These are phyloP conservation scores for Melanogrammus aeglefinus DNA, from an alignment of 2,797 vertebrate genomes.

Conservation along the genomic window DNA sequence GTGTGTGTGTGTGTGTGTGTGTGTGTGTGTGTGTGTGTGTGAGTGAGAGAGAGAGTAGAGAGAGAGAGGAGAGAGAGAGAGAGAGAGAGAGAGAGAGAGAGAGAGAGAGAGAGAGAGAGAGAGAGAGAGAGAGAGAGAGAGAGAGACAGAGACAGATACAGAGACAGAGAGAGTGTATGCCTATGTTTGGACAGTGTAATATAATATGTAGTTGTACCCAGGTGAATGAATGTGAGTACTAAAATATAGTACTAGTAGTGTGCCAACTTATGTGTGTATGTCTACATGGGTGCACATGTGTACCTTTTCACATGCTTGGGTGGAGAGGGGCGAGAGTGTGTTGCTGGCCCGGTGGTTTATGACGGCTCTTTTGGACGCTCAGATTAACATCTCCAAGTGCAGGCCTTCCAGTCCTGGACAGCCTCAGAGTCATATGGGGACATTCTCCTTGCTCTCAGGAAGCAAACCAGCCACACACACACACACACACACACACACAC, in stretches of 20 bases:
- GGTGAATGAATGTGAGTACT: neutral
- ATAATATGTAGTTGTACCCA: too few relatives aligned
- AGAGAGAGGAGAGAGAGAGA: too few relatives aligned
- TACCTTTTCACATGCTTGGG: conserved; percentile 21
- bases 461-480: conserved; percentile 21
- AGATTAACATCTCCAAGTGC: conserved; percentile 61
- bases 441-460: conserved; percentile 63
- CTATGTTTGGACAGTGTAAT: too few relatives aligned
- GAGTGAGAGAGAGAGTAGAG: too few relatives aligned
- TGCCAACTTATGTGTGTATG: conserved; percentile 11
- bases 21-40: too few relatives aligned
- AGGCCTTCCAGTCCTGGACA: conserved; percentile 60
- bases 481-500: conserved; percentile 11
- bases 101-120: too few relatives aligned
- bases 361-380: conserved; percentile 62
- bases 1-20: too few relatives aligned
- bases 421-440: conserved; percentile 55
- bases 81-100: too few relatives aligned
- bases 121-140: too few relatives aligned
- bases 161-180: neutral
- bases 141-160: too few relatives aligned
- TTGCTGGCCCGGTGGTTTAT: conserved; percentile 63
- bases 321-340: conserved; percentile 22
- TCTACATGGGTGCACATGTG: conserved; percentile 14
- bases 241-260: neutral